Conservation (phyloP, 2,888 invertebrate genomes). For the Strigamia crassipes region DNA sequence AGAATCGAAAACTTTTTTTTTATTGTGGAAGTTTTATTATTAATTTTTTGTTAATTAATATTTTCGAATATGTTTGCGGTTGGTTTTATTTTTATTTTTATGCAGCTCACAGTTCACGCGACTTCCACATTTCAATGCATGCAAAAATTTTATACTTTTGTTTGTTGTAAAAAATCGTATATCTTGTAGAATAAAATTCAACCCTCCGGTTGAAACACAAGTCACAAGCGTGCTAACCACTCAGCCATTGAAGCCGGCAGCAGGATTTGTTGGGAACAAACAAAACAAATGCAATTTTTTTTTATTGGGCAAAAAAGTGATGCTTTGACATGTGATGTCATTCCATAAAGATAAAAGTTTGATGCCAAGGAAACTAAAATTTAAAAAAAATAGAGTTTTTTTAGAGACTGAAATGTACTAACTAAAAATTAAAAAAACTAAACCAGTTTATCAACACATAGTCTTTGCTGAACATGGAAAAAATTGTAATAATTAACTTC, state of each 20-base stretch:
- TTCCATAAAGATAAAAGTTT: neutral
- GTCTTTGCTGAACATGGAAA: too few relatives aligned
- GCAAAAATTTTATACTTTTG: neutral
- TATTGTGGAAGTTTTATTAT: too few relatives aligned
- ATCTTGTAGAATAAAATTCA: neutral
- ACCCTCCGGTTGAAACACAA: constrained; percentile 11
- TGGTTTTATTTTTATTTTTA: too few relatives aligned
- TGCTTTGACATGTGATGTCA: neutral
- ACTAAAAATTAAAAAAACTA: too few relatives aligned
- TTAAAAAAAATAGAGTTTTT: neutral
- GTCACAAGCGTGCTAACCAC: neutral
- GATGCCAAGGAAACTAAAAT: neutral
- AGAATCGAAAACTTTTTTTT: too few relatives aligned
- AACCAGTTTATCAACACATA: too few relatives aligned
- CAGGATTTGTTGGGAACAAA: neutral
- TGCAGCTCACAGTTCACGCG: too few relatives aligned
- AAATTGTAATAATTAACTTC: too few relatives aligned
- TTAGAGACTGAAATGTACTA: neutral
- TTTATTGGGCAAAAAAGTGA: neutral
- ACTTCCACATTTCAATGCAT: too few relatives aligned
- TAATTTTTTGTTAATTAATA: too few relatives aligned
- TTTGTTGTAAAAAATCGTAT: neutral
- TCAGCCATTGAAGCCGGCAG: neutral
- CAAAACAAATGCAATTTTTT: neutral
- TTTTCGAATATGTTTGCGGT: too few relatives aligned